Evolutionary conservation across 2,797 vertebrate genomes (phyloP), one percentile per base, ranked within the genome.

Genomic region (Otolemur crassicaudatus): DNA sequence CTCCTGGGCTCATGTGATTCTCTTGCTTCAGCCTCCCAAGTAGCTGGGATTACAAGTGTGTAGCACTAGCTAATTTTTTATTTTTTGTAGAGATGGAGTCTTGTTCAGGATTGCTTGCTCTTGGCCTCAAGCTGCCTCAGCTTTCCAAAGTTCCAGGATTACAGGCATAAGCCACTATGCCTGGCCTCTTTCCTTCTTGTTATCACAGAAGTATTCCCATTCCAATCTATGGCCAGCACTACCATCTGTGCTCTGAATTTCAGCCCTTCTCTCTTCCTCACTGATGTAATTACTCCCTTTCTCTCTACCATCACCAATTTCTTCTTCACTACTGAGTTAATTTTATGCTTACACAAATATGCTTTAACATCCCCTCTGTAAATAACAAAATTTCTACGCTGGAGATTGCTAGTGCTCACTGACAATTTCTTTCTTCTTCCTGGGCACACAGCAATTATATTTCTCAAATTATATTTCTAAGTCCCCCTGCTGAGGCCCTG

Each of bases 381-480:
- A 67, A 76, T 40, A 82, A 65, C 5, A 92, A 83, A 70, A 91
- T n/a, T 60, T 80, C 60, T 56, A 19, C 49, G 20, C 25, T 29
- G 84, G 82, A 92, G 16, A 69, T 67, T 90, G 77, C 25, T 53
- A 56, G 25, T 76, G 27, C 34, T 81, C 49, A 75, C 20, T 84
- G 77, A 85, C 27, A 88, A 5, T 92, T 31, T 40, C n/a, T 65
- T n/a, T 85, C 79, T 93, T 73, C 22, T 92, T 89, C n/a, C 49
- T 72, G 61, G 34, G 13, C 12, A 90, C 43, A 90, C 23, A 80
- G 20, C 65, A 82, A 79, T 91, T 60, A 83, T 34, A 91, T 84
- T 91, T 93, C 82, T 90, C 53, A 63, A 94, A 90, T 79, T 95
- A 43, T 43, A 88, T 79, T 91, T 88, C 80, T 94, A 69, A 86